Percentiles rank a stretch among this genome's conserved stretches.
phyloP scores from a whole-genome alignment of 2,888 invertebrate genomes.

The Stenodera caucasica region DNA sequence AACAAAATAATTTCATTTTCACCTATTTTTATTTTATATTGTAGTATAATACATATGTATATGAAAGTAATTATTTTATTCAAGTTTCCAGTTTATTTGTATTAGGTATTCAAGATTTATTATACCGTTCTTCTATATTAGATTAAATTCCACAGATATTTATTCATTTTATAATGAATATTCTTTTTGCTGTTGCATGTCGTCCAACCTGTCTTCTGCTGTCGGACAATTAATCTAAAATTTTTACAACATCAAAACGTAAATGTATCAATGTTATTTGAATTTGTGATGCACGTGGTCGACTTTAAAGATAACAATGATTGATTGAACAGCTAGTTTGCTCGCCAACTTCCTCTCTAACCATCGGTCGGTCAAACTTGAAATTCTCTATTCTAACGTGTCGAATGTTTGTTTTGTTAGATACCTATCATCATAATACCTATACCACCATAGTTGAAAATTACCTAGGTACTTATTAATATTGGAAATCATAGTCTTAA shows the following conservation, averaged over 20 bases:
- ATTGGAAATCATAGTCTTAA: no score
- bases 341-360: not conserved
- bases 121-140: not conserved
- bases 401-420: not conserved
- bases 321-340: slow-evolving; percentile 18
- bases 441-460: not conserved
- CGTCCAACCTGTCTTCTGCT: not conserved
- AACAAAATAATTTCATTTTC: not conserved
- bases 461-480: no score
- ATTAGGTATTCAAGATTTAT: not conserved
- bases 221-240: not conserved
- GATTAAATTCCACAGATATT: not conserved
- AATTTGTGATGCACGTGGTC: not conserved
- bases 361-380: not conserved
- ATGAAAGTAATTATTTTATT: no score
- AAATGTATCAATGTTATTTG: not conserved
- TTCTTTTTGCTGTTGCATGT: not conserved
- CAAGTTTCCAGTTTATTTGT: not conserved
- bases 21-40: not conserved
- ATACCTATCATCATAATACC: not conserved
- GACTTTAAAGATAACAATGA: slow-evolving; percentile 23
- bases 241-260: not conserved
- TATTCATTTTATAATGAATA: not conserved
- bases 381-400: not conserved
- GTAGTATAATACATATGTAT: not conserved